phyloP scores from a whole-genome alignment of 2,888 invertebrate genomes.

The Rapana venosa region DNA sequence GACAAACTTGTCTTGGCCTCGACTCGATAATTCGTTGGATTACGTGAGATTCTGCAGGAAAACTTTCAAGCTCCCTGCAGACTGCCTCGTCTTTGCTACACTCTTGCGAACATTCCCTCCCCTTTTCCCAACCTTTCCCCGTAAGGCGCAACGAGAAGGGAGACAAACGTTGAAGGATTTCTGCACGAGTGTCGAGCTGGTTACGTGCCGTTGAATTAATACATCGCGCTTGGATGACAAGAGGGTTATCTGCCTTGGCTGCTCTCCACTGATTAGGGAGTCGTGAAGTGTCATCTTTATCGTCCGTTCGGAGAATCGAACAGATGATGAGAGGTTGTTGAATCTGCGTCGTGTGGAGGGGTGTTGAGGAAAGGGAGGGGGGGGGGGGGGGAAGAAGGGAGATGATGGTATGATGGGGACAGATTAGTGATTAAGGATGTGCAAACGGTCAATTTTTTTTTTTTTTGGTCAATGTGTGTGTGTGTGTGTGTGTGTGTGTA shows the following conservation, averaged over 20 bases:
- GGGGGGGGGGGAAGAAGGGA: not conserved
- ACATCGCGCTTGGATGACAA: conserved; percentile 37
- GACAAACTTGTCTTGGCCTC: not conserved
- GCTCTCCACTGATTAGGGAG: conserved; percentile 33
- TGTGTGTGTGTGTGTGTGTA: not conserved
- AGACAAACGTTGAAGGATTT: conserved; percentile 10
- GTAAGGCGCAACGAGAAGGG: not conserved
- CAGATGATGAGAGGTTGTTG: conserved; percentile 11
- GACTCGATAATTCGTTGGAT: conserved; percentile 30
- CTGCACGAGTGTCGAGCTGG: not conserved
- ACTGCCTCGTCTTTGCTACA: not conserved
- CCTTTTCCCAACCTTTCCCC: not conserved
- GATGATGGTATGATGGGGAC: not conserved
- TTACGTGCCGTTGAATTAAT: conserved; percentile 41
- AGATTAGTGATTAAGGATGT: too few species aligned
- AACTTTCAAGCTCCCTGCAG: too few species aligned
- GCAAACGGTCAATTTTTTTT: too few species aligned
- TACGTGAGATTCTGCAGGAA: conserved; percentile 35
- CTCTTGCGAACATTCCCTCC: not conserved
- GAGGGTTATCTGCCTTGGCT: conserved; percentile 26
- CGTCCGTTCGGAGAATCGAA: conserved; percentile 11
- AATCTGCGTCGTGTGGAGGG: not conserved
- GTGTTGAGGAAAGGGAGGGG: not conserved
- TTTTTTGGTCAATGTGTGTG: not conserved
- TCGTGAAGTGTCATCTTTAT: conserved; percentile 28